phyloP scores from a whole-genome alignment of 2,797 vertebrate genomes.

The Clarias platycephalus region DNA sequence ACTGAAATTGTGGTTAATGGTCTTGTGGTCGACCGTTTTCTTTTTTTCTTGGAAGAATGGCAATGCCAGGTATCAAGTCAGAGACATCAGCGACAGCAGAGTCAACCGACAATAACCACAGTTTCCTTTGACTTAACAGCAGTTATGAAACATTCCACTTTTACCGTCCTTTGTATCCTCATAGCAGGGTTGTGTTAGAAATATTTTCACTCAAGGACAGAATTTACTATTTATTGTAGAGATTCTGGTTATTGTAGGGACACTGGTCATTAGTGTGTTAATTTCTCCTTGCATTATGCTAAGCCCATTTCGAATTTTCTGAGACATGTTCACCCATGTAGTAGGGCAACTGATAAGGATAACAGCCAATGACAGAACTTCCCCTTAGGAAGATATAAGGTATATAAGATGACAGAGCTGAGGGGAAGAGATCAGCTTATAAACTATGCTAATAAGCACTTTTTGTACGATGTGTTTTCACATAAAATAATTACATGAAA shows the following conservation, averaged over 20 bases:
- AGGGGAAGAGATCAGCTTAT: not conserved
- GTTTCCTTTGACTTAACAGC: conserved; percentile 47
- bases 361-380: not conserved
- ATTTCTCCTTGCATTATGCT: conserved; percentile 9
- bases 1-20: conserved; percentile 61
- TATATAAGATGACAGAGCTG: not conserved
- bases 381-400: too few species aligned
- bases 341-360: not conserved
- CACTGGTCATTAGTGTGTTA: not conserved
- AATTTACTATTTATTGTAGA: not conserved
- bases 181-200: not conserved
- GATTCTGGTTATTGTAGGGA: not conserved
- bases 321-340: not conserved
- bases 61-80: conserved; percentile 52
- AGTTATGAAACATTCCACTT: conserved; percentile 23
- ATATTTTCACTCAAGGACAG: not conserved
- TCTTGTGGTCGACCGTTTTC: conserved; percentile 71
- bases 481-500: not conserved
- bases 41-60: conserved; percentile 57
- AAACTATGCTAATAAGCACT: not conserved
- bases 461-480: not conserved
- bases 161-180: not conserved
- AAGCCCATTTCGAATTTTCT: not conserved
- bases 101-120: conserved; percentile 53
- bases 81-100: conserved; percentile 30